Percentiles rank a stretch among this genome's conserved stretches.
Evolutionary conservation across 2,113 vertebrate genomes (phyloP).

Genomic region (Myocastor coypus): DNA sequence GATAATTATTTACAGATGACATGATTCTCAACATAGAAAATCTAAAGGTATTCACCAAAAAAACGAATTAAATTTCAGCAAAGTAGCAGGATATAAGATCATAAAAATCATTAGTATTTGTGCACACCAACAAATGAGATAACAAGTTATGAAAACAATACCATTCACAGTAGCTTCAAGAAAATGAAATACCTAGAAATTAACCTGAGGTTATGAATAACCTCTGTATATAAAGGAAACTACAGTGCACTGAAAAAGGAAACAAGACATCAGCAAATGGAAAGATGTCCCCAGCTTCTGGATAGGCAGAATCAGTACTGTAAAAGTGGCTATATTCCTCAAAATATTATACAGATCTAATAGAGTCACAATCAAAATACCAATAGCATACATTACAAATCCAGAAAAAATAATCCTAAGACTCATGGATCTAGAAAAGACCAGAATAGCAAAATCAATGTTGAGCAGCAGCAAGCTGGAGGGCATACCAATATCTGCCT

Average conservation of each 20-base stretch:
- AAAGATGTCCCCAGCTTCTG: not conserved
- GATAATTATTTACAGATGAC: not conserved
- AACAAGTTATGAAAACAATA: not conserved
- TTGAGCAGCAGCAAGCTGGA: not conserved
- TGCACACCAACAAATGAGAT: not conserved
- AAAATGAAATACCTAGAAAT: not conserved
- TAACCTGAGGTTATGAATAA: not conserved
- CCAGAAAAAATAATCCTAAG: not conserved
- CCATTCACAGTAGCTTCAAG: not conserved
- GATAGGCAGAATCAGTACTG: not conserved
- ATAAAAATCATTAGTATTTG: not conserved
- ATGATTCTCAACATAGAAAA: not conserved
- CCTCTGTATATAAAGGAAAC: not conserved
- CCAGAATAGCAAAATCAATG: not conserved
- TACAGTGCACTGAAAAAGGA: not conserved
- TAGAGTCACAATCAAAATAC: not conserved
- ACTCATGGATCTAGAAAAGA: not conserved
- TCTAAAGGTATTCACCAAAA: not conserved
- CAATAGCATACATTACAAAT: not conserved
- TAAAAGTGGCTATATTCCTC: not conserved
- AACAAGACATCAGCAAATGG: not conserved
- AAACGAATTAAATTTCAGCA: not conserved
- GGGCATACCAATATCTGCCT: not conserved
- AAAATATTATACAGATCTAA: not conserved
- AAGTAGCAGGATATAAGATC: not conserved